Percentiles rank a stretch among this genome's conserved stretches.
These are phyloP conservation scores for Macrostomum lignano DNA, from an alignment of 1,140 invertebrate genomes.

Conservation along the genomic window DNA sequence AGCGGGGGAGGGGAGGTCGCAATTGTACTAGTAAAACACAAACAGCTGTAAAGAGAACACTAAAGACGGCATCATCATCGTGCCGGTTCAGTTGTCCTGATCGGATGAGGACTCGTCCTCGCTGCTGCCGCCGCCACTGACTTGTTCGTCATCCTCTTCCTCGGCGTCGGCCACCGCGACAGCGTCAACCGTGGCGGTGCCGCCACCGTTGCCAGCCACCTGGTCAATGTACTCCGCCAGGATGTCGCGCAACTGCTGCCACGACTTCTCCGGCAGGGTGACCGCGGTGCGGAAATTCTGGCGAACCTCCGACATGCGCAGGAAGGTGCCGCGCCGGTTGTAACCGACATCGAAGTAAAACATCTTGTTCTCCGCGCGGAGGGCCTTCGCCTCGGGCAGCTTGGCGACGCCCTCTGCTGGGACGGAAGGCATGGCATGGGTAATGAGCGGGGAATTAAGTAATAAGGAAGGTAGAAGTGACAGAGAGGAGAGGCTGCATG, in stretches of 20 bases:
- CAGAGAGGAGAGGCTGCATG: too few relatives aligned
- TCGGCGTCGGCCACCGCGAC: too few relatives aligned
- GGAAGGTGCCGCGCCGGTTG: slow-evolving; percentile 87
- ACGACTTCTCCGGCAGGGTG: slow-evolving; percentile 85
- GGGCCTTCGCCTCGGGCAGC: slow-evolving; percentile 30
- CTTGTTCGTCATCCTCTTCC: too few relatives aligned
- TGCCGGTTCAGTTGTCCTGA: too few relatives aligned
- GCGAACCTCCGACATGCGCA: slow-evolving; percentile 92
- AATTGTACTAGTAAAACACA: too few relatives aligned
- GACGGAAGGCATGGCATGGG: not conserved
- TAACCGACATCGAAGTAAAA: slow-evolving; percentile 98
- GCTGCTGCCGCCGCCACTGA: too few relatives aligned
- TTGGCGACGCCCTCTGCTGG: slow-evolving; percentile 16
- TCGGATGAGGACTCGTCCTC: too few relatives aligned
- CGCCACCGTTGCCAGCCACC: too few relatives aligned
- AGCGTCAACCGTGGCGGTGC: too few relatives aligned
- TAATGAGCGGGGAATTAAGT: not conserved
- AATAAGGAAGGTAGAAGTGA: not conserved
- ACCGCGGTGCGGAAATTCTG: slow-evolving; percentile 86
- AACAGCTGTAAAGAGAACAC: too few relatives aligned
- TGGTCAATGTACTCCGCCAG: slow-evolving; percentile 72
- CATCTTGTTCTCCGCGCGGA: slow-evolving; percentile 93
- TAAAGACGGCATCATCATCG: too few relatives aligned
- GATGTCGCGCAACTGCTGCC: slow-evolving; percentile 76
- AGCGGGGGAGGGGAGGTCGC: too few relatives aligned